Evolutionary conservation across 2,113 vertebrate genomes (phyloP), one percentile per base, ranked within the genome.

Genomic region (Bujurquina vittata): DNA sequence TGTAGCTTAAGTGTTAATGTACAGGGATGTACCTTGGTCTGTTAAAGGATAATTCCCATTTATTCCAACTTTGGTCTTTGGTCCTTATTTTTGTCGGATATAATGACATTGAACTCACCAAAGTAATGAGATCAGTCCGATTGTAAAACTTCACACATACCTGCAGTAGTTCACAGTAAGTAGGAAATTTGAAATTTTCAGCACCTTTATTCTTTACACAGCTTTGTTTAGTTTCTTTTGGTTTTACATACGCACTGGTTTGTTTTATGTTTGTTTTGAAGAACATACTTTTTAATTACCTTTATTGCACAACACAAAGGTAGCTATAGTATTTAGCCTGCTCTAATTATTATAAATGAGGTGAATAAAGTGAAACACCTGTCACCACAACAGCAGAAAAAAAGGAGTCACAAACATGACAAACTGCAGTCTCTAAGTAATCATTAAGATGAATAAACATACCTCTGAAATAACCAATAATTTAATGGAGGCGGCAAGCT

Each of bases 1-100:
- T 43, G 7, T 23, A 31, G 78, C 61, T 72, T 77, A 31, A 31
- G n/a, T 58, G 12, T 82, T 63, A 88, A 77, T 60, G 33, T 63
- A 54, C 33, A n/a, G 31, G 43, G n/a, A 7, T 1, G 0, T n/a
- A 35, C 52, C 23, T 40, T 75, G 37, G 26, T 26, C 49, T 85
- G 10, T 77, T 62, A 10, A 49, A 59, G 20, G 10, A 57, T 73
- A 5, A 76, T 62, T 58, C 9, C 8, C 3, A 2, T 79, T 84
- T 62, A 43, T 52, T 29, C 20, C 29, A 62, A 26, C 6, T 17
- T 60, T 77, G 49, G 37, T 57, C 17, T 67, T 72, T 33, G 46
- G 17, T 10, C 46, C 31, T 72, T 31, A 20, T 80, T 65, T 59
- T 22, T 15, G 31, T 31, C 43, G 23, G 10, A 58, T 7, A 52